Base-by-base conservation (phyloP, 2,888 invertebrate genomes). In the Oligia latruncula region DNA sequence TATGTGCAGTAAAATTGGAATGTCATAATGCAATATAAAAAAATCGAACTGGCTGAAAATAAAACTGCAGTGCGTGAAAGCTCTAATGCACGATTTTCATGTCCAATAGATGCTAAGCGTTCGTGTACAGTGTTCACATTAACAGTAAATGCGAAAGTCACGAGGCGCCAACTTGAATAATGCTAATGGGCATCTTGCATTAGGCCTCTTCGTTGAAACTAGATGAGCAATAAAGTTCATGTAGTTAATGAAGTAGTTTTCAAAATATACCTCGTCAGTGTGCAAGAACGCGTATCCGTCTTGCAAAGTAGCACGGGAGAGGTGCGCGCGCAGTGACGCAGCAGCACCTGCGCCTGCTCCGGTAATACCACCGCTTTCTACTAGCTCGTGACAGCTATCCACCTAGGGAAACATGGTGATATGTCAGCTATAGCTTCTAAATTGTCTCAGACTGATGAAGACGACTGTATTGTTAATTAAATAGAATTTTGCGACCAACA, bases 281-380 rank as follows among this genome's bases (percentile, higher is more conserved):
- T 97, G 93, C 90, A 97, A 80, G 92, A 95, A 95, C 0, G 96
- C 92, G 92, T 95, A 92, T 72, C 96, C 93, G 81, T 96, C 96
- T 72, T 93, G 92, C 4, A 95, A 82, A 15, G 94, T 93, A 74
- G 93, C 92, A 4, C 95, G 91, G 0, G 95, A 88, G 13, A 97
- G 93, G 40, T 95, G 95, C 35, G 94, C 92, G 13, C 95, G 94
- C 72, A 95, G 90, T 0, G 94, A 92, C 0, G 93, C 92, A 15
- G 91, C 92, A 0, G 91, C 92, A 11, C 88, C 90, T 17, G 90
- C 91, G 23, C 91, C 90, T 17, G 92, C 89, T 11, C 92, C 91
- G 49, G 92, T 90, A 11, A 91, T 82, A 8, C 92, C 92, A 0
- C 94, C 94, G 70, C 93, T 92, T 29, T 95, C 96, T n/a, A 95